Evolutionary conservation across 2,113 vertebrate genomes (phyloP).

Genomic region (human): DNA sequence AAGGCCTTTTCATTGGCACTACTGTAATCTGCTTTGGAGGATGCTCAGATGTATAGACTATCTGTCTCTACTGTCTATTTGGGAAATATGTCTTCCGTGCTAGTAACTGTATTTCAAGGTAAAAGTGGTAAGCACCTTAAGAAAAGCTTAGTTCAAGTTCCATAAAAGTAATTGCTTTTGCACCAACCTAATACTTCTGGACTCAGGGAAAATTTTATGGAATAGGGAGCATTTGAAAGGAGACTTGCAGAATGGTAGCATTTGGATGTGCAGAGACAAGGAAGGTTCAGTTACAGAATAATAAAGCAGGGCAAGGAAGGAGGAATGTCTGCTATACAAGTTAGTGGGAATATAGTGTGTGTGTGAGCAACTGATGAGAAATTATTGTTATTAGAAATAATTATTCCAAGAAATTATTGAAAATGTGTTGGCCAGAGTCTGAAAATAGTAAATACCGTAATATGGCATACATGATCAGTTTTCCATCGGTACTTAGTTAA

Average conservation of each 20-base stretch:
- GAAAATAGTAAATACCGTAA: neutral
- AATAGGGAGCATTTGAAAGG: conserved; percentile 24
- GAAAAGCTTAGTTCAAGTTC: neutral
- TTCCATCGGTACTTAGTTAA: neutral
- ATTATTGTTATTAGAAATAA: neutral
- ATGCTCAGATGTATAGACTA: neutral
- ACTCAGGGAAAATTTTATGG: neutral
- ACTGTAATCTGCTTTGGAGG: neutral
- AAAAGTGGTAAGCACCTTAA: neutral
- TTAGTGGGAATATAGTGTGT: neutral
- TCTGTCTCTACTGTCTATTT: neutral
- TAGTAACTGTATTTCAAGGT: neutral
- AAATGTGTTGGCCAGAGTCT: neutral
- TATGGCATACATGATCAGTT: neutral
- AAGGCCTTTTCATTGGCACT: neutral
- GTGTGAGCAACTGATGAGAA: neutral
- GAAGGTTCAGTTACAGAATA: neutral
- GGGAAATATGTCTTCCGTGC: neutral
- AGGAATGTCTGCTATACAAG: neutral
- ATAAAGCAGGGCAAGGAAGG: neutral
- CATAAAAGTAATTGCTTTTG: neutral
- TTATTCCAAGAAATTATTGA: neutral
- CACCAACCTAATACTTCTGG: neutral
- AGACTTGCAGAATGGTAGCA: neutral
- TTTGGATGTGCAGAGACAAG: neutral